phyloP scores from a whole-genome alignment of 2,888 invertebrate genomes.

The Margaritifera margaritifera region DNA sequence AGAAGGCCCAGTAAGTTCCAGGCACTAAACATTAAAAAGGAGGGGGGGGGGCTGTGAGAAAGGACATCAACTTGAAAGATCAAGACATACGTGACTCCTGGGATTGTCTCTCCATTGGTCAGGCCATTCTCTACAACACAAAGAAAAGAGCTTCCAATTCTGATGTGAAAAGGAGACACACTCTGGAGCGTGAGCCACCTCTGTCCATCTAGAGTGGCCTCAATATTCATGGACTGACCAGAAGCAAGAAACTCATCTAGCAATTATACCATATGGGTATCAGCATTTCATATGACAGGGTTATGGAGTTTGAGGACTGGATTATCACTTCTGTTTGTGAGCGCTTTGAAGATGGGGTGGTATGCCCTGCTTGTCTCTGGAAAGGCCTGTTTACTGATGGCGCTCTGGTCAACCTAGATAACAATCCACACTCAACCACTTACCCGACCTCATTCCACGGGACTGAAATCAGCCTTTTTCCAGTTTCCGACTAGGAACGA shows the following conservation, averaged over 20 bases:
- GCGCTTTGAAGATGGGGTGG: slow-evolving; percentile 15
- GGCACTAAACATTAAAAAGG: too few relatives aligned
- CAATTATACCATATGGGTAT: background rate
- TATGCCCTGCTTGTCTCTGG: slow-evolving; percentile 10
- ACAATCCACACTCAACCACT: slow-evolving; percentile 22
- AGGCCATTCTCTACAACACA: slow-evolving; percentile 1
- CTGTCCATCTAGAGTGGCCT: slow-evolving; percentile 14
- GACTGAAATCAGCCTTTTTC: slow-evolving; percentile 11
- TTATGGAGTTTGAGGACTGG: slow-evolving; percentile 17
- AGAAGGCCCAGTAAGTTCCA: too few relatives aligned
- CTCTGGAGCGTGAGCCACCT: slow-evolving; percentile 10
- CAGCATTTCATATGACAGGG: slow-evolving; percentile 17
- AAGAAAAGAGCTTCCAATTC: slow-evolving; percentile 4
- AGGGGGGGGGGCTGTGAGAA: too few relatives aligned
- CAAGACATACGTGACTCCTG: too few relatives aligned
- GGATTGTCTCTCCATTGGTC: background rate
- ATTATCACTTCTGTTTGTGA: background rate
- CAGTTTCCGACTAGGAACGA: slow-evolving; percentile 12
- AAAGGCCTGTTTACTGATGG: slow-evolving; percentile 15
- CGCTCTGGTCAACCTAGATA: slow-evolving; percentile 22
- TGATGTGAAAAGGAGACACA: slow-evolving; percentile 4
- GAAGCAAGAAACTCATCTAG: slow-evolving; percentile 14
- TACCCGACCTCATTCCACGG: slow-evolving; percentile 24
- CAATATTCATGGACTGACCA: background rate
- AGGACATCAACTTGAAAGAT: too few relatives aligned